Base-by-base conservation (phyloP, 2,888 invertebrate species). In the Tipula confusa region DNA sequence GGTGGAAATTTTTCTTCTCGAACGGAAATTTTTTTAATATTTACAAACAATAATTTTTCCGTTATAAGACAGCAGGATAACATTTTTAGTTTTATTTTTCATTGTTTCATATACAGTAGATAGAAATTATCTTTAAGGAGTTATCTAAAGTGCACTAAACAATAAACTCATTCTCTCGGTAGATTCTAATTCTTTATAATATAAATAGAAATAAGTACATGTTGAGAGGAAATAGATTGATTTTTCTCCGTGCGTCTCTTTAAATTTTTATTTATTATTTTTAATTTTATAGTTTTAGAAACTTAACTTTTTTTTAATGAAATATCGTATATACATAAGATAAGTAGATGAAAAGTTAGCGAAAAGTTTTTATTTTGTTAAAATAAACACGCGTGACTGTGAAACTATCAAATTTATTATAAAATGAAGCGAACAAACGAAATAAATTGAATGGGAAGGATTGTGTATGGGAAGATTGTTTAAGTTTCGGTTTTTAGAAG, bases 381-480 rank as follows among this genome's bases (percentile, higher is more conserved):
- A 64, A 64, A 64, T 64, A 64, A 64, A 64, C 64, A 64, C 64
- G 64, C 64, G 64, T 64, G 64, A 64, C 64, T 64, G 2, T 64
- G 64, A 64, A 64, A 64, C 64, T 64, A 64, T 64, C 64, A 64
- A 64, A 64, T 64, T 64, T 64, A 64, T 64, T 64, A 64, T 64
- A 64, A 64, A 64, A 64, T 24, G 24, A 64, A 64, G 64, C 64
- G 64, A 64, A 64, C 24, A 24, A 64, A 64, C 24, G 9, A 64
- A 24, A 18, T 64, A 64, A 64, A 64, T 64, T 64, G 64, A n/a
- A 64, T 64, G 64, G 64, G 64, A 64, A 64, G 64, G 64, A n/a
- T 64, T 64, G 64, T 64, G 24, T 64, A 15, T 15, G 24, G 24
- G 64, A 64, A 18, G 64, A 24, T 64, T 64, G 64, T 64, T 64